phyloP scores from a whole-genome alignment of 2,113 vertebrate species.

The Clinocottus analis region DNA sequence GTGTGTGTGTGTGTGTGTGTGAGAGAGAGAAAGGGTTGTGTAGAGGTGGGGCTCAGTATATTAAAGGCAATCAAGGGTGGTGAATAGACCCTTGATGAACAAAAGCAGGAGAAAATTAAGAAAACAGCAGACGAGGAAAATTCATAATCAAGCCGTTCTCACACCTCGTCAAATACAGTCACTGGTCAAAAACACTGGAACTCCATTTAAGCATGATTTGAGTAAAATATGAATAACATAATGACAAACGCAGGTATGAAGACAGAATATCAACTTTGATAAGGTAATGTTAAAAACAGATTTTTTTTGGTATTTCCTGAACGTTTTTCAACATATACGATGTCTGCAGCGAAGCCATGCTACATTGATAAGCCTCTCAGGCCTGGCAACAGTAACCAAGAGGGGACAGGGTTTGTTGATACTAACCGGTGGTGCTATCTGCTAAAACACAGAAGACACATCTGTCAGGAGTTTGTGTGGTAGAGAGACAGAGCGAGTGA shows the following conservation, averaged over 20 bases:
- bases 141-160: neutral
- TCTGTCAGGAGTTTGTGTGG: slow-evolving; percentile 16
- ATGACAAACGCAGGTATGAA: neutral
- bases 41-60: neutral
- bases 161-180: neutral
- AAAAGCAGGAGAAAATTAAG: slow-evolving; percentile 11
- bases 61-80: slow-evolving; percentile 39
- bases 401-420: neutral
- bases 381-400: neutral
- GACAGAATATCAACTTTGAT: neutral
- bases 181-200: neutral
- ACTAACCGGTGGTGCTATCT: slow-evolving; percentile 26
- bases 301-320: neutral
- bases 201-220: neutral
- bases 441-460: slow-evolving; percentile 18
- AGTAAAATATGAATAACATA: neutral
- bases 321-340: too few relatives aligned
- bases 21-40: neutral
- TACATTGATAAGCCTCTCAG: neutral
- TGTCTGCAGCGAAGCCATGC: neutral
- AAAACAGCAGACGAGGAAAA: slow-evolving; percentile 9
- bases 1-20: slow-evolving; percentile 9
- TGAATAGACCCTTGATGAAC: slow-evolving; percentile 32
- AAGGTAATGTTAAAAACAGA: neutral
- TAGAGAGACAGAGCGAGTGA: slow-evolving; percentile 8